Conservation (phyloP, 1,140 invertebrate species). For the Drosophila burlai region DNA sequence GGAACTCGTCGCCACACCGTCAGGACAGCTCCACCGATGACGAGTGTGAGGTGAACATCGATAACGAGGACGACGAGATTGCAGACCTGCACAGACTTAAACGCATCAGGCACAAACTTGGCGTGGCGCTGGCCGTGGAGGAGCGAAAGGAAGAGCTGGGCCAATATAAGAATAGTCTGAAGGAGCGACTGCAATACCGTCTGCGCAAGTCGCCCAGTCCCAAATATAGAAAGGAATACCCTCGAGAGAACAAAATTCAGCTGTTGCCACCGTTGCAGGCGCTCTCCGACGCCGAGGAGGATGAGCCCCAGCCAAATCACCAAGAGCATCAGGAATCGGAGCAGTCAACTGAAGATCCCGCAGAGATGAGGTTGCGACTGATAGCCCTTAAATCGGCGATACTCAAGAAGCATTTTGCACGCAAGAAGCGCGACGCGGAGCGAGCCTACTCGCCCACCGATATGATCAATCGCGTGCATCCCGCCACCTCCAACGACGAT, state of each 20-base stretch:
- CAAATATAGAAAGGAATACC: constrained; percentile 7
- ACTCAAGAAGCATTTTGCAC: constrained; percentile 71
- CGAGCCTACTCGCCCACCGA: constrained; percentile 83
- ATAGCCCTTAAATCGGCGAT: constrained; percentile 81
- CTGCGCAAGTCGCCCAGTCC: constrained; percentile 53
- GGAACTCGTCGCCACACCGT: constrained; percentile 2
- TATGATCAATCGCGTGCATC: constrained; percentile 76
- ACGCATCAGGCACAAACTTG: constrained; percentile 66
- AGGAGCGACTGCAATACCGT: constrained; percentile 53
- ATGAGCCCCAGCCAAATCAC: constrained; percentile 2
- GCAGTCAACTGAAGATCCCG: constrained; percentile 37
- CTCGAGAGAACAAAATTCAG: constrained; percentile 8
- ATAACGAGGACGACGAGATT: constrained; percentile 51
- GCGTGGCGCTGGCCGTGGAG: constrained; percentile 62
- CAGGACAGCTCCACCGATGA: constrained; percentile 52
- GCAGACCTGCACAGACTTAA: constrained; percentile 42
- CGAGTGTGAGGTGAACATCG: constrained; percentile 56
- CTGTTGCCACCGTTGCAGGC: not conserved
- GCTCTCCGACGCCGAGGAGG: constrained; percentile 25
- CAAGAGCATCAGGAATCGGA: not conserved
- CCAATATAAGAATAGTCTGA: constrained; percentile 59
- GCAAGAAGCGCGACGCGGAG: constrained; percentile 80
- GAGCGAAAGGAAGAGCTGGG: constrained; percentile 33
- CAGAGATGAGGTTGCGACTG: constrained; percentile 69
- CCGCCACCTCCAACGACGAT: constrained; percentile 44